Conservation (phyloP, 2,797 vertebrate genomes). For the Sarcophilus harrisii region DNA sequence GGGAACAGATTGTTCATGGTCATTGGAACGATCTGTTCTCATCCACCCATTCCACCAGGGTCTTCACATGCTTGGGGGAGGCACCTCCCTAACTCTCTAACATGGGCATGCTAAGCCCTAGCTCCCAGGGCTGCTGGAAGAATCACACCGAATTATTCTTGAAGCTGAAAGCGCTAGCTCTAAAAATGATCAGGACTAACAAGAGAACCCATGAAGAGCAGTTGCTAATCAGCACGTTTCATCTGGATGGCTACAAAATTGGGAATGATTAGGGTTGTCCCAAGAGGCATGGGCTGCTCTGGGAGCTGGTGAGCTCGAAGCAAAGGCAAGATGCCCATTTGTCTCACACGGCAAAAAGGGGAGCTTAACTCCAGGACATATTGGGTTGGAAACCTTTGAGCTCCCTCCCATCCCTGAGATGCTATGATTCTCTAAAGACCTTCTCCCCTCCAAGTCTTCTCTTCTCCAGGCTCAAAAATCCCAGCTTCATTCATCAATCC, state of each 20-base stretch:
- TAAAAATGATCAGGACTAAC: background rate
- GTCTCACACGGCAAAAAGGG: background rate
- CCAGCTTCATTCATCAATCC: background rate
- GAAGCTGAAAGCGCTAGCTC: background rate
- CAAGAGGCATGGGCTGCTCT: background rate
- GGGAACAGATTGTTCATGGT: background rate
- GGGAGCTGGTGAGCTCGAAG: background rate
- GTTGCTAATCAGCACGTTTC: background rate
- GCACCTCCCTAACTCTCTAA: background rate
- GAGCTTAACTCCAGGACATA: background rate
- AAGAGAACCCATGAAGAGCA: background rate
- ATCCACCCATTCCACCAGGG: background rate
- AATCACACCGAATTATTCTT: background rate
- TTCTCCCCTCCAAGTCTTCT: background rate
- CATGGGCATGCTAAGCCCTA: background rate
- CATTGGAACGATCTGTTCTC: background rate
- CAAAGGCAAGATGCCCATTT: background rate
- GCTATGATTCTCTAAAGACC: background rate
- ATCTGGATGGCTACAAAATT: background rate
- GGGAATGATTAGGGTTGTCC: background rate
- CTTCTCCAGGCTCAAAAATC: background rate
- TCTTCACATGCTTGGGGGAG: background rate
- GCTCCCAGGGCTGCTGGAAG: background rate
- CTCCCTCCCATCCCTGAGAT: background rate
- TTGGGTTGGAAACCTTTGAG: background rate